Base-by-base conservation (phyloP, 92 coral and sea anemone genomes). In the Pocillopora grandis region DNA sequence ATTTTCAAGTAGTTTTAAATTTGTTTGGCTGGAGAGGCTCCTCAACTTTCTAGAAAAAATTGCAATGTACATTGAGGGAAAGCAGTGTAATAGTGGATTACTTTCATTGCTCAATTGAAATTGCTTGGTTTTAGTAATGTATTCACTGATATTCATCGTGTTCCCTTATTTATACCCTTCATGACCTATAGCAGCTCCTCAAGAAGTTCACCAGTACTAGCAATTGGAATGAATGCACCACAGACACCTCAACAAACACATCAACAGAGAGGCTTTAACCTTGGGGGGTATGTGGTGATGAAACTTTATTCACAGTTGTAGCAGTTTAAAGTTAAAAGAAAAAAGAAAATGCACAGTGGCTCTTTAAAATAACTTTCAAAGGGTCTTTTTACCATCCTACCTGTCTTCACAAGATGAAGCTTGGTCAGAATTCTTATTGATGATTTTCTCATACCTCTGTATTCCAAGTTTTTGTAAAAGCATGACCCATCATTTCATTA, bases 151-250 rank as follows among this genome's bases (percentile, higher is more conserved):
- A 56, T 73, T 74, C 10, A 84, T 77, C 61, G 37, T 83, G 49
- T 83, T 16, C 67, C 76, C 83, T 76, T 76, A 66, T 84, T 84
- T 84, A 59, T 74, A 63, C 63, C 80, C 79, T 77, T 56, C 58
- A 77, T 17, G 59, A 37, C 62, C 52, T 33, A 75, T 78, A 76
- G 83, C 35, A 72, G 92, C 66, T 81, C 94, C 61, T 91, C 94
- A 9, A 85, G 94, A 57, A 89, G 94, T 76, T 91, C 94, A 62
- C 94, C 94, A 36, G 81, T 85, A 63, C 89, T 86, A 64, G 88
- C 92, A 14, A 80, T 91, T 69, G 92, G 90, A 56, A 80, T 91
- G 74, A 70, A 92, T 31, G 92, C 79, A 52, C 87, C 94, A 58
- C 86, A 48, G 77, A 76, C 66, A 66, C 89, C 84, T 35, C 88